Base-by-base conservation (phyloP, 2,888 invertebrate species). In the Macrophya annulata region DNA sequence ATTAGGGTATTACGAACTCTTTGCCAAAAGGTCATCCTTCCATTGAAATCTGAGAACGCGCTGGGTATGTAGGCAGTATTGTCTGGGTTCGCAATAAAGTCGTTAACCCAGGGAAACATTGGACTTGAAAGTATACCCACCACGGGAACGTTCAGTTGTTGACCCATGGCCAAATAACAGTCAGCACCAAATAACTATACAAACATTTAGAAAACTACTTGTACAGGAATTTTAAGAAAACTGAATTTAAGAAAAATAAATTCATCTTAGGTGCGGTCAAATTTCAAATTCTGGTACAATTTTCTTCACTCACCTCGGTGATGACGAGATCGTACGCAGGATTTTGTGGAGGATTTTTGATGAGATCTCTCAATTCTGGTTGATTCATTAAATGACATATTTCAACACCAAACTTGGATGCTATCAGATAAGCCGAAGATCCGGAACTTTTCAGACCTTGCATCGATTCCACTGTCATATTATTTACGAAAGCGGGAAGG, bases 131-230 rank as follows among this genome's bases (percentile, higher is more conserved):
- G 17, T 0, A 87, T 21, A 5, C 86, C 86, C 40, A 89, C 86
- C 6, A 89, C 87, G 1, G 90, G 90, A 5, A 88, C 86, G 0
- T 91, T 90, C 5, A 62, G 62, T 21, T 62, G 25, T 62, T 62
- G 62, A 62, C 62, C 62, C 62, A 62, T 90, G 8, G 89, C 90
- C 10, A 90, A 76, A 65, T 86, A 92, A 84, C 91, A 91, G 31
- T 87, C 48, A 4, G 90, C 85, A 0, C 86, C 86, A 65, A 91
- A 88, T 25, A 86, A 51, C 88, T 90, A 77, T 45, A 48, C n/a
- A n/a, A n/a, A n/a, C n/a, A n/a, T n/a, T 31, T 31, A 31, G 1
- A 2, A 31, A 3, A 31, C 31, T 3, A 31, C 31, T 31, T 31
- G 31, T 31, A 31, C 31, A 31, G 31, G 31, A n/a, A n/a, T n/a